Conservation (phyloP, 2,888 invertebrate species). For the Synanthedon andrenaeformis region DNA sequence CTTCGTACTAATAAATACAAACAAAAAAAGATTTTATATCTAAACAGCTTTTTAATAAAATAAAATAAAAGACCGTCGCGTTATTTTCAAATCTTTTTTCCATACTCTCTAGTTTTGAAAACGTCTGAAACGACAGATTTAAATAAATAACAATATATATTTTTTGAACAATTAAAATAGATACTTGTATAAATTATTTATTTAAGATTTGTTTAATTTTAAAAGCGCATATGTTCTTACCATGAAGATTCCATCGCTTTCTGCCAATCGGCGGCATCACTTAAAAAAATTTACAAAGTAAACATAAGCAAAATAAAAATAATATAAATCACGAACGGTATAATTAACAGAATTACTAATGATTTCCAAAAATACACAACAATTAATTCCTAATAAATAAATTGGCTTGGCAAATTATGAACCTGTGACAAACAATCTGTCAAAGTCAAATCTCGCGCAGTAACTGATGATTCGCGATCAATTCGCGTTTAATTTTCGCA, state of each 20-base stretch:
- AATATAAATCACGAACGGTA: no score
- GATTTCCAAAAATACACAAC: not conserved
- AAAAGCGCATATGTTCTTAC: conserved; percentile 45
- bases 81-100: no score
- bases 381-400: not conserved
- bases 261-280: conserved; percentile 74
- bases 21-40: no score
- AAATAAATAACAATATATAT: not conserved
- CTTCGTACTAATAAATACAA: no score
- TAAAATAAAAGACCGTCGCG: no score
- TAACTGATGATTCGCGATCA: not conserved
- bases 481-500: not conserved
- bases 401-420: not conserved
- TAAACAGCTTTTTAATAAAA: no score
- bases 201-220: not conserved
- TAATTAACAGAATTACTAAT: no score
- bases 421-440: not conserved
- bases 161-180: not conserved
- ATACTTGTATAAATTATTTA: not conserved
- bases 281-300: conserved; percentile 19
- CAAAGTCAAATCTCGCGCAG: not conserved
- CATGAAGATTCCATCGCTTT: conserved; percentile 82
- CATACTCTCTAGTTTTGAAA: no score
- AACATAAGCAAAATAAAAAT: no score
- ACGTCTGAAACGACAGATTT: not conserved